Base-by-base conservation (phyloP, 2,888 invertebrate genomes). In the Apocheima hispidaria region DNA sequence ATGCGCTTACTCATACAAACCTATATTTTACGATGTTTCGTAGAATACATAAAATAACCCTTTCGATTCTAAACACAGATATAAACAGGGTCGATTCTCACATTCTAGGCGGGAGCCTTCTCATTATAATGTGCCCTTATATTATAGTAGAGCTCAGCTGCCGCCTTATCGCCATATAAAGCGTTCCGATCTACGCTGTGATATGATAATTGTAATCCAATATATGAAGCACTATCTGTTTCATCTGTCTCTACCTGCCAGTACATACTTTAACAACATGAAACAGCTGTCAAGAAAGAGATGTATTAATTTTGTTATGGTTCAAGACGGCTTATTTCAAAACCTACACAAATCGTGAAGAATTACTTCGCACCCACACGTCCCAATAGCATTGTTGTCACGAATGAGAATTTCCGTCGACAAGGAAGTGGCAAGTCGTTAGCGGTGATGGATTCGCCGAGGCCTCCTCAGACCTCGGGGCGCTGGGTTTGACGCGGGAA, bases 131-230 rank as follows among this genome's bases (percentile, higher is more conserved):
- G 84, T 85, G 84, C 86, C 84, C 83, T 88, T 86, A 85, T 86
- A 84, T 81, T 84, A 28, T 83, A 70, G 73, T 78, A 73, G 73
- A 71, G 78, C 79, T 79, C 88, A 89, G 86, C 87, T 89, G 89
- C 83, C 81, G 66, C 78, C 79, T 87, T 87, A 88, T 88, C 87
- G 83, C 75, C 71, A 79, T 75, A 84, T 86, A 86, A 87, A 88
- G 78, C 78, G 80, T 74, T 72, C 72, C 74, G 87, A 89, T 90
- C 84, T 81, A 75, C 78, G 72, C 72, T 68, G 77, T 78, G 90
- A 89, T 89, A 88, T 85, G 86, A 83, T 88, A 87, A 86, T 87
- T 88, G 90, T 87, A 87, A 90, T 88, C 79, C 84, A 86, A 88
- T 88, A 87, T 80, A 77, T 81, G 77, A 79, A 79, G 52, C 44